These are phyloP conservation scores for Bombus superbus DNA, from an alignment of 1,140 invertebrate genomes.

Conservation along the genomic window DNA sequence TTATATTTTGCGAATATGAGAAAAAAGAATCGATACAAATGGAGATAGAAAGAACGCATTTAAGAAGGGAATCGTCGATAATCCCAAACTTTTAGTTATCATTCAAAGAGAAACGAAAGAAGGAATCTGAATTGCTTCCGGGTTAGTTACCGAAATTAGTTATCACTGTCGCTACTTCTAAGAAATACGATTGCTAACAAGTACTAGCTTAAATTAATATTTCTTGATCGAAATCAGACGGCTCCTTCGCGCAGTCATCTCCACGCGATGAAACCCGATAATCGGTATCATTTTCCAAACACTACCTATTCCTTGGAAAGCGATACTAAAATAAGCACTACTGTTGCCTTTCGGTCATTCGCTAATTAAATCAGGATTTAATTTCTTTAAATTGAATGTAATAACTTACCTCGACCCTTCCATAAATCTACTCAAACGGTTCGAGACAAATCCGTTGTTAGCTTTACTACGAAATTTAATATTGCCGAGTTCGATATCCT, in stretches of 20 bases:
- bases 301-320: too few species aligned
- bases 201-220: background rate
- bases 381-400: too few species aligned
- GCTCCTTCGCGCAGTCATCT: too few species aligned
- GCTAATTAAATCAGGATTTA: background rate
- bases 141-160: background rate
- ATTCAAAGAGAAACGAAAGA: background rate
- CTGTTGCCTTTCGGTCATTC: too few species aligned
- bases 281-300: too few species aligned
- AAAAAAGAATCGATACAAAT: background rate
- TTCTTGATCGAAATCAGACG: background rate
- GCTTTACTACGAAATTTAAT: background rate
- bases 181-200: too few species aligned
- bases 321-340: too few species aligned
- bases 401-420: background rate
- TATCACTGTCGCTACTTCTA: too few species aligned
- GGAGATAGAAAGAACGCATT: background rate
- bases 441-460: background rate
- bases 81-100: background rate
- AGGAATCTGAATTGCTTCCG: background rate
- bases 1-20: background rate
- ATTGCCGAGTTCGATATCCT: fast-evolving
- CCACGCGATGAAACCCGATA: too few species aligned
- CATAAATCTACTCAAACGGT: background rate
- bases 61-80: too few species aligned